Percentiles rank a stretch among this genome's conserved stretches.
phyloP scores from a whole-genome alignment of 2,797 vertebrate species.

The Miichthys miiuy region DNA sequence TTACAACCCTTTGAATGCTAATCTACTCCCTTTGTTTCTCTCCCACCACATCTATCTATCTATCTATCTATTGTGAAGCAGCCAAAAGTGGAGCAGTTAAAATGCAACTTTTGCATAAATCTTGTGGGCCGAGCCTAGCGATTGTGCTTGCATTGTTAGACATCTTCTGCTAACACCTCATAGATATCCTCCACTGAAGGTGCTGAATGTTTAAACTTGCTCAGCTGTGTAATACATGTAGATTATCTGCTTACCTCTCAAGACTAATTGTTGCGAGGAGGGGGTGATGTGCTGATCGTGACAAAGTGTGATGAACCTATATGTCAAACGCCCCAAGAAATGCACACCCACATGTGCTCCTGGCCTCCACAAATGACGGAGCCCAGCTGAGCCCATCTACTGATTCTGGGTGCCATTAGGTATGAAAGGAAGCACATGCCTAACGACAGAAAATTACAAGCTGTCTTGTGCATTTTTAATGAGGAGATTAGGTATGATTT shows the following conservation, averaged over 20 bases:
- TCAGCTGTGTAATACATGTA: slow-evolving; percentile 57
- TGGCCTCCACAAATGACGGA: slow-evolving; percentile 46
- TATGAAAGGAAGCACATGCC: slow-evolving; percentile 29
- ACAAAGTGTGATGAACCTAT: slow-evolving; percentile 40
- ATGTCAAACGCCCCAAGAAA: slow-evolving; percentile 34
- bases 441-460: slow-evolving; percentile 53
- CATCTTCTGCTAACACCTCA: slow-evolving; percentile 13
- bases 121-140: too few species aligned
- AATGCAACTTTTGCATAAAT: slow-evolving; percentile 20
- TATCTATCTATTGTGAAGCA: background rate
- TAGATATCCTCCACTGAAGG: slow-evolving; percentile 23
- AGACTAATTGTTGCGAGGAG: slow-evolving; percentile 36
- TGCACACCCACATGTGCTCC: slow-evolving; percentile 61
- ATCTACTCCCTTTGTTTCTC: slow-evolving; percentile 8
- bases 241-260: slow-evolving; percentile 59
- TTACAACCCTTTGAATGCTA: slow-evolving; percentile 28
- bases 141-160: background rate
- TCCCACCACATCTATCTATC: slow-evolving; percentile 1
- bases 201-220: slow-evolving; percentile 49
- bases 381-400: slow-evolving; percentile 55
- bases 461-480: slow-evolving; percentile 74
- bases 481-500: slow-evolving; percentile 75
- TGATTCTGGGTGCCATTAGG: slow-evolving; percentile 41
- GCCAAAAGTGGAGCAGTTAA: slow-evolving; percentile 26
- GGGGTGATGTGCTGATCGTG: slow-evolving; percentile 48